Base-by-base conservation (phyloP, 1,140 invertebrate genomes). In the Papilio dardanus region DNA sequence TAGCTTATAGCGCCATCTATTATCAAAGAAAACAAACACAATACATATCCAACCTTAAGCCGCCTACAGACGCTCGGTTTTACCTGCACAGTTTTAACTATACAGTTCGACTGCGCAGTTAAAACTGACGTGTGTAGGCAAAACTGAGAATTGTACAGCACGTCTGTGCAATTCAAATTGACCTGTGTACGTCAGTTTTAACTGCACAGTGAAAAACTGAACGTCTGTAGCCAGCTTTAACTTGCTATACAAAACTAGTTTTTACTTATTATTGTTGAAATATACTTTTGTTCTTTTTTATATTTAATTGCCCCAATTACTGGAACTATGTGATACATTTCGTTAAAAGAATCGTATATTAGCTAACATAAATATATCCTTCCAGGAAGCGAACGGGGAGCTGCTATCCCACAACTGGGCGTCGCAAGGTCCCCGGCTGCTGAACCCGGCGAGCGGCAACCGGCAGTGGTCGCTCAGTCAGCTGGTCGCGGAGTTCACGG, bases 361-460 rank as follows among this genome's bases (percentile, higher is more conserved):
- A 24, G 7, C 14, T 62, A 28, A 58, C 1, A 14, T 28, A 12
- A 62, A 62, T 62, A 3, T 62, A 21, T 4, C 66, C 67, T 81
- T 95, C 30, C 92, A 97, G 96, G 96, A 97, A 93, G 96, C 96
- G 77, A 96, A 96, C 91, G 95, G 96, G 83, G 97, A 97, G 91
- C 93, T 97, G 82, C 94, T 94, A 76, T 94, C 94, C 88, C 95
- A 96, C 83, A 95, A 95, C 71, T 79, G 88, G 71, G 79, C 86
- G 24, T 80, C 87, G 76, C 87, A 86, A 7, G 76, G 82, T 6
- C 89, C 88, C 7, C 83, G 85, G 3, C 83, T 90, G 24, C 82
- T 91, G n/a, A 92, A 89, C 77, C 89, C 90, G 1, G 89, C 86
- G 0, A 12, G 82, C 50, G 90, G 90, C 84, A 93, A 92, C 82